phyloP scores from a whole-genome alignment of 1,140 invertebrate species.

The Tetramorium parvispinum region DNA sequence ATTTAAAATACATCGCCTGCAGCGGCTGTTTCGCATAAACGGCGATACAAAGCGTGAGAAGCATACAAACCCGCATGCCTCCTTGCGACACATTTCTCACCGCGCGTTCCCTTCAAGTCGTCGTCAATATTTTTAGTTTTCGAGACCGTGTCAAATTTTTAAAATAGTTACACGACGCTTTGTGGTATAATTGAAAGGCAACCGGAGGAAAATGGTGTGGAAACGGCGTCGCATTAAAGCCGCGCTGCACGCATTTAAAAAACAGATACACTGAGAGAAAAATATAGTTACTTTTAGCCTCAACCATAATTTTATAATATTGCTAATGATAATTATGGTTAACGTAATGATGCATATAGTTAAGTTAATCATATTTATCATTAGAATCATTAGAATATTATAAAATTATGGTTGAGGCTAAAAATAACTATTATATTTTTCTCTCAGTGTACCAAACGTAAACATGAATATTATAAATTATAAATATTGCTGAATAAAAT shows the following conservation, averaged over 20 bases:
- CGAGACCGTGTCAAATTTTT: not conserved
- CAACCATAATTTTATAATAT: no score
- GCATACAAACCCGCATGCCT: not conserved
- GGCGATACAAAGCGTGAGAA: conserved; percentile 25
- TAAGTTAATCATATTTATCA: no score
- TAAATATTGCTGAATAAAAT: not conserved
- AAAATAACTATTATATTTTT: no score
- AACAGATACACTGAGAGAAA: not conserved
- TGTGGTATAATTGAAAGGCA: not conserved
- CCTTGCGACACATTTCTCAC: not conserved
- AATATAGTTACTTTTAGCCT: no score
- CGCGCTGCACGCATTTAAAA: not conserved
- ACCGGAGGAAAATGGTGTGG: not conserved
- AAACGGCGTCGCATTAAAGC: not conserved
- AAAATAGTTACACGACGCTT: not conserved
- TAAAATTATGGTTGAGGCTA: no score
- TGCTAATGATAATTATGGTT: no score
- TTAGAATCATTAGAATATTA: no score
- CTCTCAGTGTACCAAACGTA: not conserved
- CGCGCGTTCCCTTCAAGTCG: not conserved
- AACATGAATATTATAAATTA: not conserved
- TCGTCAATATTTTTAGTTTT: not conserved
- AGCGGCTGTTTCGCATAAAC: conserved; percentile 26
- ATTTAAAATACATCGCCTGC: conserved; percentile 48
- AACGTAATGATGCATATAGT: no score